These are phyloP conservation scores for Drosophila rhopaloa DNA, from an alignment of 1,140 invertebrate genomes.

Conservation along the genomic window DNA sequence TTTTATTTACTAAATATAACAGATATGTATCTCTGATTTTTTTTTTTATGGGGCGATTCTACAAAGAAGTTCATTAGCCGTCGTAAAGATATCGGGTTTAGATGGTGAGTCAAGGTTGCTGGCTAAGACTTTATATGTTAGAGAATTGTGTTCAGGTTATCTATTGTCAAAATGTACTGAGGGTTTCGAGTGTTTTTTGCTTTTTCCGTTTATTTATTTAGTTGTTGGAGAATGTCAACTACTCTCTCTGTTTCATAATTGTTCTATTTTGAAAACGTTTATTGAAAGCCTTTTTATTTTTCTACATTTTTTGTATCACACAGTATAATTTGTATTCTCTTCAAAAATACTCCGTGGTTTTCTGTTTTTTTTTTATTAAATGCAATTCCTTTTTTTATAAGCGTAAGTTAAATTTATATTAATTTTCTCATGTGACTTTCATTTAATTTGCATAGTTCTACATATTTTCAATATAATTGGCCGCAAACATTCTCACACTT, in stretches of 20 bases:
- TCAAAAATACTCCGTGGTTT: no score
- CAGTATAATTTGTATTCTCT: no score
- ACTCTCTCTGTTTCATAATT: not conserved
- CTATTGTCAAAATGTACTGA: not conserved
- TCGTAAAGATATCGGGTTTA: conserved; percentile 34
- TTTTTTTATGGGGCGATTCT: conserved; percentile 21
- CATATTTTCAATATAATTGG: not conserved
- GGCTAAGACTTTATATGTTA: not conserved
- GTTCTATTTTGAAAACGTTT: not conserved
- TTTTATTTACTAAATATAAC: conserved; percentile 21
- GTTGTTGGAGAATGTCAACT: not conserved
- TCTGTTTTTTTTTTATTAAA: no score
- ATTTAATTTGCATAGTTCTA: no score
- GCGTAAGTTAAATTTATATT: no score
- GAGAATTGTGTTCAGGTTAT: not conserved
- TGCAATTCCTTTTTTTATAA: no score
- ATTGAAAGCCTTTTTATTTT: no score
- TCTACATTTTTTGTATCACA: no score
- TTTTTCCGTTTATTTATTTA: not conserved
- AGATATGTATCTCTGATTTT: conserved; percentile 39
- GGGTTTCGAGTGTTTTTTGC: no score
- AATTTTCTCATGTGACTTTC: no score
- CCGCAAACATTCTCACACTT: conserved; percentile 19
- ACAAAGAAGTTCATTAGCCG: conserved; percentile 17
- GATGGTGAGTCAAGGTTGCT: conserved; percentile 23